Base-by-base conservation (phyloP, 1,140 invertebrate species). In the Drosophila ercepeae region DNA sequence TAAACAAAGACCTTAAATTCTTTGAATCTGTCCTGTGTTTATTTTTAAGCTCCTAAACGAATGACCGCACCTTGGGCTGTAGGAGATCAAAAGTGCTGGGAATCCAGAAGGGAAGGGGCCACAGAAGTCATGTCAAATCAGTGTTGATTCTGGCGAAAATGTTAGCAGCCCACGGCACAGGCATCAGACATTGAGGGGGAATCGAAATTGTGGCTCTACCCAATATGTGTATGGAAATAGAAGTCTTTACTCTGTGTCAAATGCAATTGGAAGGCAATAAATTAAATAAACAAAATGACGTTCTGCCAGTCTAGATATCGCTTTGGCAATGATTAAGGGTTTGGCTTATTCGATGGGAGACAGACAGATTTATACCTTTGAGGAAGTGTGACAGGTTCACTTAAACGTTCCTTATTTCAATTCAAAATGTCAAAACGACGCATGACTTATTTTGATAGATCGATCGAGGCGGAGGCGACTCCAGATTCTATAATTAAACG, bases 51-150 rank as follows among this genome's bases (percentile, higher is more conserved):
- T 88, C 82, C 82, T 86, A 81, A 88, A 76, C 16, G 82, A 86
- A 77, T 86, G 82, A 77, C 77, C 81, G 82, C 73, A 88, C 82
- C 81, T 77, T 71, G 42, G 74, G 39, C 36, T 39, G 69, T 34
- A 6, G 23, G 23, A 65, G 59, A 65, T 65, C 59, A 65, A 65
- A 77, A 63, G 64, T 75, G 60, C 76, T 57, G 73, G 54, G 55
- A 53, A 25, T 18, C 57, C 50, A 49, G 71, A 58, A 82, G 72
- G 29, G 77, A 49, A 44, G 57, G 54, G 68, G 77, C 77, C 69
- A 82, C 82, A 77, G 88, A 86, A 86, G 81, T 86, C 81, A 77
- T 81, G 82, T 88, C 77, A 88, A 88, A 86, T 86, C 81, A 86
- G 77, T 81, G 82, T 74, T 81, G 82, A 86, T 39, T 88, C 82